Evolutionary conservation across 2,797 vertebrate genomes (phyloP), one percentile per base, ranked within the genome.

Genomic region (Danio albolineatus): DNA sequence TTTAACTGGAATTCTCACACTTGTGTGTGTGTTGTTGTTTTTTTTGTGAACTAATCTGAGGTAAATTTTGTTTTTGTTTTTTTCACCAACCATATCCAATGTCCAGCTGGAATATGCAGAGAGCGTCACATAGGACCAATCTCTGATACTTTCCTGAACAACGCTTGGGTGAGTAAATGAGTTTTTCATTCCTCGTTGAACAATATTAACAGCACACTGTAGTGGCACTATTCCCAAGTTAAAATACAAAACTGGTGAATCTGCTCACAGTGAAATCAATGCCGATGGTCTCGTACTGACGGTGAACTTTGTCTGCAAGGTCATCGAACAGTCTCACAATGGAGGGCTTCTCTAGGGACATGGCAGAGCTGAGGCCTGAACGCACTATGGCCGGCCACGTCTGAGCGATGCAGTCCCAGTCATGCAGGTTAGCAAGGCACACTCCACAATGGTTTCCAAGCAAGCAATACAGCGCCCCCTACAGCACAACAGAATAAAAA

Each of bases 401-500:
- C 89, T 95, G 94, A 6, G 95, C 95, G 28, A 97, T 95, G 51
- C 95, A 97, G 56, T 98, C 96, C 97, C 97, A 99, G 38, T 99
- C 97, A 2, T 97, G 95, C 44, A 94, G 88, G 70, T 94, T 97
- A 79, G 95, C 95, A 88, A 95, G 88, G 70, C 94, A 96, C 4
- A 95, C 91, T 10, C 95, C 94, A 43, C 94, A 94, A 61, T 97
- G 94, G 82, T 95, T 94, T 61, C 94, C 96, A 89, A 98, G 94
- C 57, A 99, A 95, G 89, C 97, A 99, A 90, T 99, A 99, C 88
- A 99, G 94, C 82, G 97, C 96, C 75, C 97, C 97, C 97, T 99
- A 80, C 16, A 13, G 2, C 10, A 46, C 19, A 82, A 73, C 4
- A 13, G 28, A 54, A n/a, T 17, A 28, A 39, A 74, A n/a, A 53